Percentiles rank a stretch among this genome's conserved stretches.
Evolutionary conservation across 2,113 vertebrate species (phyloP).

Genomic region (Ctenomys sociabilis): DNA sequence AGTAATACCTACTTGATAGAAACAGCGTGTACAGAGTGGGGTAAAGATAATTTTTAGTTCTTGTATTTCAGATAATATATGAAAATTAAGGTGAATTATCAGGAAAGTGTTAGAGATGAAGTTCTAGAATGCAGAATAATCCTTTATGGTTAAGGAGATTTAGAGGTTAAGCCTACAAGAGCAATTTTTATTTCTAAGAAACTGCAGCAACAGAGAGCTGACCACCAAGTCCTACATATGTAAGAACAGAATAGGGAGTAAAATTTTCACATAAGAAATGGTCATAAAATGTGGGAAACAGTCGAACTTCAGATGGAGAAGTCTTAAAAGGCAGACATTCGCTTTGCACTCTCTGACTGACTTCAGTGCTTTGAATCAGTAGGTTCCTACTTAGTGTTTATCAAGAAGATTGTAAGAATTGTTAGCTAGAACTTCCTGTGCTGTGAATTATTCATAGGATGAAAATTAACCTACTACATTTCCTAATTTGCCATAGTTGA

Average conservation of each 20-base stretch:
- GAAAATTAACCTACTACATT: conserved; percentile 13
- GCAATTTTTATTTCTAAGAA: not conserved
- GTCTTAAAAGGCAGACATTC: not conserved
- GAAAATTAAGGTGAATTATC: not conserved
- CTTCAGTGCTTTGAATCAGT: not conserved
- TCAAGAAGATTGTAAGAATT: not conserved
- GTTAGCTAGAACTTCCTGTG: not conserved
- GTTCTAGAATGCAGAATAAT: not conserved
- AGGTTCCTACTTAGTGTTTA: not conserved
- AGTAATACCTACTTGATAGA: not conserved
- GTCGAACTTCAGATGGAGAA: not conserved
- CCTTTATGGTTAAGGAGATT: not conserved
- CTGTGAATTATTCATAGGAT: conserved; percentile 56
- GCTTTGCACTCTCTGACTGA: not conserved
- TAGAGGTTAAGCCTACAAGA: not conserved
- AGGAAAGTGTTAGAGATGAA: not conserved
- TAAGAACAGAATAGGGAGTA: not conserved
- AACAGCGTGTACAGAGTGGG: not conserved
- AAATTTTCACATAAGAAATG: not conserved
- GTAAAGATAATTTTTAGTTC: not conserved
- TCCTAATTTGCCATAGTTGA: not conserved
- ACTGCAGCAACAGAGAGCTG: not conserved
- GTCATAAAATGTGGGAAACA: not conserved
- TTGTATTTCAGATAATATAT: not conserved
- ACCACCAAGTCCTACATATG: not conserved